Conservation (phyloP, 2,888 invertebrate genomes). For the Metalampra italica region DNA sequence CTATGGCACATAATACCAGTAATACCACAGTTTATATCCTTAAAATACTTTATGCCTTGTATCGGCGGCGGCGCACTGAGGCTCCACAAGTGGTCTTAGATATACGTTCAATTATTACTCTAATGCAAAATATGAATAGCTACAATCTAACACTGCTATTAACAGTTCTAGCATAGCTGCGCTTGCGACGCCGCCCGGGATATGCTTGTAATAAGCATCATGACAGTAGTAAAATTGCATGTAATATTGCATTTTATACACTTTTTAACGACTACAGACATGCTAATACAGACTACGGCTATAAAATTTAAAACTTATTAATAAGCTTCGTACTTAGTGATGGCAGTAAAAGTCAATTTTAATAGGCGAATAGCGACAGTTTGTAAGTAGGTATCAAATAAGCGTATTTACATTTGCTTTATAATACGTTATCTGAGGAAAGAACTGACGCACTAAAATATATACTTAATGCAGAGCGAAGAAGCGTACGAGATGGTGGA, state of each 20-base stretch:
- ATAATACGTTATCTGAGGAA: too few relatives aligned
- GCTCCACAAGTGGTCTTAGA: slow-evolving; percentile 25
- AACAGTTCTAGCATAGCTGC: slow-evolving; percentile 35
- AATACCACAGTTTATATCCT: neutral
- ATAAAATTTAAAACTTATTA: neutral
- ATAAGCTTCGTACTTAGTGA: too few relatives aligned
- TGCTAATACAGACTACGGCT: neutral
- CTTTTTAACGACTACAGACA: neutral
- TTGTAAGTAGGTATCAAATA: too few relatives aligned
- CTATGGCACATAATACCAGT: too few relatives aligned
- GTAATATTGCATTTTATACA: neutral
- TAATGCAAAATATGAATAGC: slow-evolving; percentile 43
- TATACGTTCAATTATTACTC: slow-evolving; percentile 41
- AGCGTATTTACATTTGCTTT: too few relatives aligned
- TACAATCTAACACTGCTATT: slow-evolving; percentile 43
- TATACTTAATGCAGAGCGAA: too few relatives aligned
- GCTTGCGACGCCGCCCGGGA: slow-evolving; percentile 4
- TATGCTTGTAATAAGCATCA: slow-evolving; percentile 12
- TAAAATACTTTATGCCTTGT: neutral
- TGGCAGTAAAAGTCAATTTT: too few relatives aligned
- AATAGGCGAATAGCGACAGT: too few relatives aligned
- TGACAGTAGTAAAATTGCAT: slow-evolving; percentile 23
- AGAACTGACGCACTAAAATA: too few relatives aligned
- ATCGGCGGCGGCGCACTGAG: neutral
- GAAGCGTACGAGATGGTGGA: too few relatives aligned